phyloP scores from a whole-genome alignment of 1,140 invertebrate genomes.

The Drosophila sp. region DNA sequence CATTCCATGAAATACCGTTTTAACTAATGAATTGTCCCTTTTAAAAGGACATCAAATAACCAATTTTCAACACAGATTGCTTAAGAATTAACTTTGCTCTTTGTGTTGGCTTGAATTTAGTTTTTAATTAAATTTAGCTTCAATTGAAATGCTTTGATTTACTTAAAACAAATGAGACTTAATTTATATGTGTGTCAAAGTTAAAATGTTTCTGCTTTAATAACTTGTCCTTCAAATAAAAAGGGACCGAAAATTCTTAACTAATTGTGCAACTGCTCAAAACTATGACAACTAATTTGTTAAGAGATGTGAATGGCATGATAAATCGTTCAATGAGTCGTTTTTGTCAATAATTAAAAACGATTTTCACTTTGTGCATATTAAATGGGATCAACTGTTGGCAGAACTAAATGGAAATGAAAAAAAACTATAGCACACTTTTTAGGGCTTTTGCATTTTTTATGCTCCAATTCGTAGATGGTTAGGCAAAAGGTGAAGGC shows the following conservation, averaged over 20 bases:
- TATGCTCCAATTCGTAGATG: slow-evolving; percentile 36
- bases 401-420: not conserved
- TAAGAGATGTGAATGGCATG: not conserved
- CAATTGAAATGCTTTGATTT: no score
- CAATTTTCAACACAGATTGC: no score
- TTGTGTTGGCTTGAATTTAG: no score
- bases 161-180: no score
- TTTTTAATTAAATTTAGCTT: no score
- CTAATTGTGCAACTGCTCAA: not conserved
- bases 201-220: no score
- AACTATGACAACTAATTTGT: not conserved
- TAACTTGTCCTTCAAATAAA: no score
- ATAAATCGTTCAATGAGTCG: not conserved
- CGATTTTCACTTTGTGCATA: slow-evolving; percentile 10
- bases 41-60: no score
- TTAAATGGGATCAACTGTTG: not conserved
- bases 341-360: slow-evolving; percentile 2
- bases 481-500: slow-evolving; percentile 9
- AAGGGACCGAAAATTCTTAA: not conserved
- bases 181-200: no score
- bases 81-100: no score
- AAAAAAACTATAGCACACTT: slow-evolving; percentile 9
- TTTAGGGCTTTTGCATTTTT: slow-evolving; percentile 21
- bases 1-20: no score
- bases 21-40: no score